These are phyloP conservation scores for Drosophila triauraria DNA, from an alignment of 1,140 invertebrate genomes.

Conservation along the genomic window DNA sequence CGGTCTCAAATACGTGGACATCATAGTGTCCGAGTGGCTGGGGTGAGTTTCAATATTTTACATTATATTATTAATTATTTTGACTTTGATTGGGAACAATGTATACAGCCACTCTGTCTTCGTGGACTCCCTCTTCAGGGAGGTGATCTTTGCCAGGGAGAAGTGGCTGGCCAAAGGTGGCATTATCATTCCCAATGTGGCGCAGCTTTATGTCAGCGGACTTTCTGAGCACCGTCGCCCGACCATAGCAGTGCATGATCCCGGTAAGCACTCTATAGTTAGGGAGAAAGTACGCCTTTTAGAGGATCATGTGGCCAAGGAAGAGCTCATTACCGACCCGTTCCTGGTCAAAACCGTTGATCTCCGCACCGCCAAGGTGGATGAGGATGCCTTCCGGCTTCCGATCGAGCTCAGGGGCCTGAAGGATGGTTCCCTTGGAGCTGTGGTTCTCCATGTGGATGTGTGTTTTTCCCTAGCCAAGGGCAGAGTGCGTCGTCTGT, in stretches of 20 bases:
- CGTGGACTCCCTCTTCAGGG: constrained; percentile 47
- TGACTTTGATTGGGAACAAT: background rate
- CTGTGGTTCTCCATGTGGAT: constrained; percentile 35
- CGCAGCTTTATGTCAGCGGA: constrained; percentile 38
- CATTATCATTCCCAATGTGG: constrained; percentile 51
- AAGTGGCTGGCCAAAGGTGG: constrained; percentile 50
- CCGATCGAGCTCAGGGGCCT: constrained; percentile 16
- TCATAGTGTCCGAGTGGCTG: constrained; percentile 66
- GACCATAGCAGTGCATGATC: background rate
- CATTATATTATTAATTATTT: too few relatives aligned
- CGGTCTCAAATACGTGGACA: constrained; percentile 52
- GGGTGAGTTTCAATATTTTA: constrained; percentile 27
- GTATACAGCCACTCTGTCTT: constrained; percentile 40
- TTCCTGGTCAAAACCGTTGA: constrained; percentile 24
- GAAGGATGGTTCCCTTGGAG: constrained; percentile 13
- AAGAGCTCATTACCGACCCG: constrained; percentile 33
- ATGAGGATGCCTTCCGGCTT: constrained; percentile 10
- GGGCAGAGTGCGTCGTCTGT: constrained; percentile 9
- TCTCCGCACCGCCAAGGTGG: constrained; percentile 2
- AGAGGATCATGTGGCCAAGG: constrained; percentile 43
- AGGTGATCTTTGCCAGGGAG: constrained; percentile 56
- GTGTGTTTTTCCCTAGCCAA: constrained; percentile 13
- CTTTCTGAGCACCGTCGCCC: constrained; percentile 1
- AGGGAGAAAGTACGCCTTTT: background rate
- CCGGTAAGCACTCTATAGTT: background rate